Base-by-base conservation (phyloP, 2,888 invertebrate genomes). In the Terebella lapidaria region DNA sequence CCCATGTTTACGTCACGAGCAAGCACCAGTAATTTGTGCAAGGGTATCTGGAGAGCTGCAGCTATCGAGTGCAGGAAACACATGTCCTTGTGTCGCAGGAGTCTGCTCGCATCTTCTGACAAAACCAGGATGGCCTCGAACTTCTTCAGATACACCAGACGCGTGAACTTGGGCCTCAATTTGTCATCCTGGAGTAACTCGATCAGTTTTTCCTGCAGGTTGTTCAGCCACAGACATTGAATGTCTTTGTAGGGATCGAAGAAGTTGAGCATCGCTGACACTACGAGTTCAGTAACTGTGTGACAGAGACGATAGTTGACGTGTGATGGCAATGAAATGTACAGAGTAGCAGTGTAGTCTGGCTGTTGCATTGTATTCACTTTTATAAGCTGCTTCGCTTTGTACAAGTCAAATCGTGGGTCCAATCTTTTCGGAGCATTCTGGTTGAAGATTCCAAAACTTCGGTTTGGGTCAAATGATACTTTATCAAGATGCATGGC, bases 151-250 rank as follows among this genome's bases (percentile, higher is more conserved):
- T 56, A 46, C 18, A 56, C 56, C n/a, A 46, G 25, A n/a, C 29
- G 25, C 18, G 45, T 20, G 47, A 56, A 56, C 47, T 35, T 56
- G 15, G 56, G 22, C 28, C 22, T 56, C 20, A 24, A n/a, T 22
- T n/a, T 22, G 5, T 18, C 25, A 22, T 46, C 56, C 1, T 22
- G 20, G 26, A 53, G 27, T 20, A 53, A 28, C 28, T 25, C 28
- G 53, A 22, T 28, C n/a, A 56, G 20, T 26, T 56, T 45, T 24
- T 47, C 47, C 20, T 56, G 45, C 4, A 56, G 45, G 20, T 46
- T 25, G 10, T 45, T n/a, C 24, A 56, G n/a, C 56, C 56, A 56
- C 56, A 56, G 18, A 56, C 56, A 56, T 47, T 56, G 56, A n/a
- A 56, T 47, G 5, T 45, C n/a, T 26, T 27, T 42, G 47, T 56